Percentiles rank a stretch among this genome's conserved stretches.
These are phyloP conservation scores for Dichetophora obliterata DNA, from an alignment of 2,888 invertebrate genomes.

Conservation along the genomic window DNA sequence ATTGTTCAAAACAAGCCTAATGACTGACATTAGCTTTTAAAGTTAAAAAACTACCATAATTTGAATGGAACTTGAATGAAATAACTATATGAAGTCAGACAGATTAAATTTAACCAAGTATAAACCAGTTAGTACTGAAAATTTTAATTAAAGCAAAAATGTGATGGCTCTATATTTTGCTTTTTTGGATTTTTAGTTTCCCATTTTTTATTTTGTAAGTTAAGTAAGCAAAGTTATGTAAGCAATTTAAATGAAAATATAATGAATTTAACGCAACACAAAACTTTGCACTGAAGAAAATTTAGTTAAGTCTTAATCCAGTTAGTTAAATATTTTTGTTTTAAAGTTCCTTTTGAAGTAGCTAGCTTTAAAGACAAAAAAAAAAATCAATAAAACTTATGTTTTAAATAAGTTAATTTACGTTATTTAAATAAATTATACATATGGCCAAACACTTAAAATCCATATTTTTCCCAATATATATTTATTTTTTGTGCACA, in stretches of 20 bases:
- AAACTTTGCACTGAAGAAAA: neutral
- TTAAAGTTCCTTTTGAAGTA: constrained; percentile 25
- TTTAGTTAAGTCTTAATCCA: too few species aligned
- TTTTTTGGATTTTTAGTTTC: neutral
- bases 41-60: neutral
- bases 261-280: neutral
- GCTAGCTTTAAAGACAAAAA: neutral
- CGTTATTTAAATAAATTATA: neutral
- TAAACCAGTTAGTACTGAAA: neutral
- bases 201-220: neutral
- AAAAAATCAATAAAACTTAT: neutral
- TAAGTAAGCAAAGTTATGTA: too few species aligned
- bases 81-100: neutral
- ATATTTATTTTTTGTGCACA: too few species aligned
- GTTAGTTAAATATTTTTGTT: neutral
- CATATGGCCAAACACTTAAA: too few species aligned
- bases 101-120: neutral
- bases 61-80: neutral
- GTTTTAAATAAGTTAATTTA: constrained; percentile 1
- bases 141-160: neutral
- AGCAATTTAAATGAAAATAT: neutral
- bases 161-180: neutral
- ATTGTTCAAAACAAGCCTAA: constrained; percentile 46
- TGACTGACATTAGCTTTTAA: constrained; percentile 56
- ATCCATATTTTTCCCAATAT: too few species aligned